Percentiles rank a stretch among this genome's conserved stretches.
Conservation (phyloP, 2,888 invertebrate species). For the Strigamia crassipes region DNA sequence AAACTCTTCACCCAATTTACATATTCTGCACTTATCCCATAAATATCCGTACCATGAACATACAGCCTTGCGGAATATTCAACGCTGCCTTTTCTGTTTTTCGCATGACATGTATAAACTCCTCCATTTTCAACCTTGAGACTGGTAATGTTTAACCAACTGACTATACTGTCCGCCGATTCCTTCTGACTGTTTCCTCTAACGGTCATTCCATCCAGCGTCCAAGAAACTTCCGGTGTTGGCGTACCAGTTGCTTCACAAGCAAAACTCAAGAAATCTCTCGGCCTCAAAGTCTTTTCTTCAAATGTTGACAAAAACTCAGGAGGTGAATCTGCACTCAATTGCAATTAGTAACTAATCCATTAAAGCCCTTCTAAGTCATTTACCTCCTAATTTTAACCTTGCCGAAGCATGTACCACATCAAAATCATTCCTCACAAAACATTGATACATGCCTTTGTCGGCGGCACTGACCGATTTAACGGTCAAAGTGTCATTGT, state of each 20-base stretch:
- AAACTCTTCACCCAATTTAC: too few species aligned
- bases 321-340: slow-evolving; percentile 30
- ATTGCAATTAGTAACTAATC: not conserved
- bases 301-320: slow-evolving; percentile 71
- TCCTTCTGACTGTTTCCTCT: not conserved
- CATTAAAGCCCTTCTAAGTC: not conserved
- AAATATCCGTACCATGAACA: slow-evolving; percentile 36
- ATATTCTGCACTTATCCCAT: too few species aligned
- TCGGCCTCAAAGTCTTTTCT: slow-evolving; percentile 87
- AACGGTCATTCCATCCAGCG: slow-evolving; percentile 68
- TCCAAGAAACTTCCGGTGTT: slow-evolving; percentile 91
- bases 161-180: not conserved
- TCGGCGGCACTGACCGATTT: not conserved
- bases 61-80: not conserved
- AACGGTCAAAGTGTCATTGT: not conserved
- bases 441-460: slow-evolving; percentile 59
- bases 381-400: slow-evolving; percentile 64
- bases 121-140: slow-evolving; percentile 30
- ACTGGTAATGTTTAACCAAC: not conserved
- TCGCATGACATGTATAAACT: slow-evolving; percentile 27
- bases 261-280: slow-evolving; percentile 83
- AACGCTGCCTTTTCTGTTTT: not conserved
- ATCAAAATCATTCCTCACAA: slow-evolving; percentile 54
- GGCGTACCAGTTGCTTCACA: slow-evolving; percentile 95
- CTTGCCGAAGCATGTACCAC: slow-evolving; percentile 74